These are phyloP conservation scores for Helicoverpa armigera DNA, from an alignment of 1,140 invertebrate species.

Conservation along the genomic window DNA sequence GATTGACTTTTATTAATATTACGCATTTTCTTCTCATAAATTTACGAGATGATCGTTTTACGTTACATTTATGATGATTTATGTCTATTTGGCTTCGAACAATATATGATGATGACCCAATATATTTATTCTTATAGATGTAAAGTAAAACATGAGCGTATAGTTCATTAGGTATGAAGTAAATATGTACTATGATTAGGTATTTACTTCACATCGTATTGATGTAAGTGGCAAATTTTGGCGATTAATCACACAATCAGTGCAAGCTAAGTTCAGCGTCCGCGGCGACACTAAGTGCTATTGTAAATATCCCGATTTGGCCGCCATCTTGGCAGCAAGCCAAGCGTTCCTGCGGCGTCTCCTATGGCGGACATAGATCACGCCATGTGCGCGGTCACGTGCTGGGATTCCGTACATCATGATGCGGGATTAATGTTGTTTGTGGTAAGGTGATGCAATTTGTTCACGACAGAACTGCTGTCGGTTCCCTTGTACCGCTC, in stretches of 20 bases:
- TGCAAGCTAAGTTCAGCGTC: slow-evolving; percentile 65
- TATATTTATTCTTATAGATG: too few species aligned
- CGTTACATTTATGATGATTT: neutral
- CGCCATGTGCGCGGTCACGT: slow-evolving; percentile 66
- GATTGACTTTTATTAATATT: slow-evolving; percentile 3
- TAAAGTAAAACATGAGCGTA: too few species aligned
- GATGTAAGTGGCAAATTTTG: slow-evolving; percentile 17
- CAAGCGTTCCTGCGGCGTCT: slow-evolving; percentile 53
- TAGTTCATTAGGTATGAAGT: neutral
- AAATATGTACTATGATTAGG: neutral
- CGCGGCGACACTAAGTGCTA: slow-evolving; percentile 57
- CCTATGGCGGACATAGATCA: slow-evolving; percentile 65
- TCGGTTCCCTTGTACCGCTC: neutral
- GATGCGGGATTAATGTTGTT: slow-evolving; percentile 20
- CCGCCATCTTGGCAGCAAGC: slow-evolving; percentile 64
- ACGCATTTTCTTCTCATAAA: neutral
- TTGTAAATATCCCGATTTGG: slow-evolving; percentile 72
- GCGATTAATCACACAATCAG: slow-evolving; percentile 24
- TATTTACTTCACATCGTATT: neutral
- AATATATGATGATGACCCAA: neutral
- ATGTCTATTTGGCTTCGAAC: neutral
- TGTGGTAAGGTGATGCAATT: slow-evolving; percentile 29
- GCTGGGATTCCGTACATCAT: slow-evolving; percentile 39
- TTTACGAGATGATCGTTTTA: neutral
- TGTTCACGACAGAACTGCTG: neutral